Conservation (phyloP, 53 echinoderm and acorn worm species). For the Glandiceps talaboti region DNA sequence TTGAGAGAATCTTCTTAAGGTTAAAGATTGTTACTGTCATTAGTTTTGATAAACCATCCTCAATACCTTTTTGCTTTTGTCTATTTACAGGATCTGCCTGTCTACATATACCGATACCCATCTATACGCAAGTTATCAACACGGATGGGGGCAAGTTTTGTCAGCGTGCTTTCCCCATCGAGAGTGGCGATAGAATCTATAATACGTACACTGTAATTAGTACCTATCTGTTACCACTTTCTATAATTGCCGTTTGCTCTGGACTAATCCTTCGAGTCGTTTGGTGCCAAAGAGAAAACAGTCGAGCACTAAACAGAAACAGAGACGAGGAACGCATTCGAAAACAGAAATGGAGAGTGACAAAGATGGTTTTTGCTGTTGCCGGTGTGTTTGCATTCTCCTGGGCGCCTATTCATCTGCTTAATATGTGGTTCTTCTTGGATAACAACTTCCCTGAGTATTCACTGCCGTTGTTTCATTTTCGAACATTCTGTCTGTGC, state of each 20-base stretch:
- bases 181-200: neutral
- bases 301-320: neutral
- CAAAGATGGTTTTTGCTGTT: neutral
- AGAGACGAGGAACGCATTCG: neutral
- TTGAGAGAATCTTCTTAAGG: too few species aligned
- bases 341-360: neutral
- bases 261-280: neutral
- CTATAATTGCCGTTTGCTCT: neutral
- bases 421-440: neutral
- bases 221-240: neutral
- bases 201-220: neutral
- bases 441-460: neutral
- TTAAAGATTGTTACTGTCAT: too few species aligned
- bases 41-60: too few species aligned
- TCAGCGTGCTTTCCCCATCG: neutral
- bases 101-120: neutral
- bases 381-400: neutral
- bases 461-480: neutral
- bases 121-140: neutral
- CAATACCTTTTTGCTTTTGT: too few species aligned
- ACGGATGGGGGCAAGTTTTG: neutral
- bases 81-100: neutral
- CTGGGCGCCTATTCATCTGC: neutral
- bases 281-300: neutral
- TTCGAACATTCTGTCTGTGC: neutral